phyloP scores from a whole-genome alignment of 2,888 invertebrate genomes.

The Acanthopleura granulata region DNA sequence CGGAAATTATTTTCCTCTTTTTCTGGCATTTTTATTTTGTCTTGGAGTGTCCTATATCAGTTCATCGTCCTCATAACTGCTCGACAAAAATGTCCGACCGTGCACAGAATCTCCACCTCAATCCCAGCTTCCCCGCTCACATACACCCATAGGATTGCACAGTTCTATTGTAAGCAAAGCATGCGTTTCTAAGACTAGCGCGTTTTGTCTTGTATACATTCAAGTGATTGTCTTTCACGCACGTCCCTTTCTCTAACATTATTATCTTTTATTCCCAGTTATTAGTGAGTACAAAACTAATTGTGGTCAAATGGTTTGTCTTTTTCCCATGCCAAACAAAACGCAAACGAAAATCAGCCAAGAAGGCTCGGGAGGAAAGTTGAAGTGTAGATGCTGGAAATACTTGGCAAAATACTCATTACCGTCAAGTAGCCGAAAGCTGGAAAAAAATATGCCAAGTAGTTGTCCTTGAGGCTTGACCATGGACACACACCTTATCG shows the following conservation, averaged over 20 bases:
- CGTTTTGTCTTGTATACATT: neutral
- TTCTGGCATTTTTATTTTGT: conserved; percentile 16
- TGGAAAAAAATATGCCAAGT: too few species aligned
- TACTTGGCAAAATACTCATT: too few species aligned
- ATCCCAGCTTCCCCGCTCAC: neutral
- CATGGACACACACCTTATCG: neutral
- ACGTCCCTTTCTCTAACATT: neutral
- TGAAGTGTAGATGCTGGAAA: too few species aligned
- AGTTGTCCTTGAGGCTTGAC: neutral
- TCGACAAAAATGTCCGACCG: neutral
- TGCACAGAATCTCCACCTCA: neutral
- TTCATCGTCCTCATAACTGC: neutral
- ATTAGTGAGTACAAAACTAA: neutral
- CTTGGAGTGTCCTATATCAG: conserved; percentile 7
- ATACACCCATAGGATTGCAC: too few species aligned
- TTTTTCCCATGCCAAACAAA: neutral
- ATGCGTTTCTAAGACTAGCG: neutral
- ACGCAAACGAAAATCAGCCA: neutral
- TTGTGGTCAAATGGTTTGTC: neutral
- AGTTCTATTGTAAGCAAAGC: neutral
- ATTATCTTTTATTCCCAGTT: neutral
- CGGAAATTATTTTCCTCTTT: conserved; percentile 17
- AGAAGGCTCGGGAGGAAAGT: neutral
- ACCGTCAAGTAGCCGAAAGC: too few species aligned
- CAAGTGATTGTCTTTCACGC: too few species aligned